Base-by-base conservation (phyloP, 2,888 invertebrate species). In the Pyrocoelia pectoralis region DNA sequence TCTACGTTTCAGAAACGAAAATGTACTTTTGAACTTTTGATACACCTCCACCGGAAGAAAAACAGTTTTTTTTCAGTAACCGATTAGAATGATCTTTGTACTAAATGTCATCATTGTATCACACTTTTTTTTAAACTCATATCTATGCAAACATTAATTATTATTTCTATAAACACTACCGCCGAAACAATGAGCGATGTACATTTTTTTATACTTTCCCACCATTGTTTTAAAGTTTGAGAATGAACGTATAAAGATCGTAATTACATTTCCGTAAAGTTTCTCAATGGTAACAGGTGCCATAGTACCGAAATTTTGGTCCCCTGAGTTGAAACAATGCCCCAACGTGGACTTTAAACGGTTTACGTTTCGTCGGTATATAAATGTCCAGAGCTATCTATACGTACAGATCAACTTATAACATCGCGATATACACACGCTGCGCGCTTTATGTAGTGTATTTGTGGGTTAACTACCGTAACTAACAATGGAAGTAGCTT, bases 401-500 rank as follows among this genome's bases (percentile, higher is more conserved):
- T 43, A 5, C 8, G 15, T 43, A 43, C 41, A 43, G 6, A 43
- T 43, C 12, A 43, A 13, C 13, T 2, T 15, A 8, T 43, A 15
- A 43, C 41, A 43, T 43, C 41, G 41, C 41, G 41, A 43, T 43
- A 43, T 43, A 15, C 8, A 43, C 41, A 15, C 41, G 13, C 15
- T 24, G 33, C 33, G 33, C 33, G 33, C n/a, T n/a, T 33, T 33
- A 33, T 33, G 33, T 33, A 33, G 33, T 33, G n/a, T n/a, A 24
- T 8, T 24, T 8, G 24, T 24, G 24, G 3, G n/a, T 33, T n/a
- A 2, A 33, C n/a, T 33, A 24, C 24, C 24, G 6, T 67, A 65
- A 57, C 52, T 48, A 19, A 66, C 15, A 50, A 76, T 76, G 76
- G 76, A 76, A 62, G 70, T 68, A 9, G 63, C 75, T 17, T 65